Base-by-base conservation (phyloP, 2,888 invertebrate genomes). In the Ditula angustiorana region DNA sequence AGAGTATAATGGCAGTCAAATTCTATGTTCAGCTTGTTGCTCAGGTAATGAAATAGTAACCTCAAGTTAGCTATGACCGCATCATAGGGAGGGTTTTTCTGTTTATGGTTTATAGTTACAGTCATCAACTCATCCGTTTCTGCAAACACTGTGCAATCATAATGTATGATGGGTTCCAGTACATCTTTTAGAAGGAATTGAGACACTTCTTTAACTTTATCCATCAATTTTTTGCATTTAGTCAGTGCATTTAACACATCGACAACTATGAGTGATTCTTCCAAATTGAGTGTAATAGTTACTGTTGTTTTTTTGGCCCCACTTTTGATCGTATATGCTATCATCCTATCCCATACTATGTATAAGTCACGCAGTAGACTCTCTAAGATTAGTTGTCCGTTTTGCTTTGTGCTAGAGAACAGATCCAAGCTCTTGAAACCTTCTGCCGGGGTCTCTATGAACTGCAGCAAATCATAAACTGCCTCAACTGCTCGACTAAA, bases 61-160 rank as follows among this genome's bases (percentile, higher is more conserved):
- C 88, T 91, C 46, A 96, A 78, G 76, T 95, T 95, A 35, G 89
- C 71, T 69, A 96, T 91, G 0, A 95, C 94, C 55, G 88, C 85
- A 67, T 88, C 83, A 74, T 95, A 95, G 5, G 79, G 69, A 1
- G 93, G 93, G 66, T 83, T 91, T 62, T 87, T 76, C 64, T 86
- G 80, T 74, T 90, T 91, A 24, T 93, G 82, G 3, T 76, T 82
- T 41, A 94, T 84, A 10, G 83, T 82, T 49, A 90, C 69, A n/a
- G 77, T 83, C 66, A 87, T 73, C 16, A 81, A 67, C 46, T 84
- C 82, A 11, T 85, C 83, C 50, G 88, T 84, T 61, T 90, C 86
- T 3, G 87, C 82, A 47, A 82, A 83, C 2, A 95, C 87, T n/a
- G 74, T 75, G 28, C 83, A 83, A 11, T 93, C 86, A 63, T 88